A percentile compares a stretch with the other conserved stretches of the same genome.
These are phyloP conservation scores for Tichodroma muraria DNA, from an alignment of 2,113 vertebrate species.

Conservation along the genomic window DNA sequence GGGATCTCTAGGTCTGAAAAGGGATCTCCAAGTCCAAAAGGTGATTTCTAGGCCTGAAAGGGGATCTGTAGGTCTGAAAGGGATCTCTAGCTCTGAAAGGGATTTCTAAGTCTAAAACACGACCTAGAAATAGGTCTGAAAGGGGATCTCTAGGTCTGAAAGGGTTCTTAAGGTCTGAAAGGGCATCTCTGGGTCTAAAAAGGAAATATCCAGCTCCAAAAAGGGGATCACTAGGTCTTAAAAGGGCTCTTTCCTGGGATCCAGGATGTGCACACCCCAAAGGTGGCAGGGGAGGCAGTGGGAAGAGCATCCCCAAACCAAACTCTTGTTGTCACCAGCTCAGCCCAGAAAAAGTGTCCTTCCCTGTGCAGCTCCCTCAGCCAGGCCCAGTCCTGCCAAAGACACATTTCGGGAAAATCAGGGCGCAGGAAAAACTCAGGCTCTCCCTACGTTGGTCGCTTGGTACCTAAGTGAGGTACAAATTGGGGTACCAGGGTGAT, in stretches of 20 bases:
- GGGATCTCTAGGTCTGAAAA: background rate
- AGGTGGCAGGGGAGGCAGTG: background rate
- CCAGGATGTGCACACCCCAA: rapidly evolving
- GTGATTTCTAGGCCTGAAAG: background rate
- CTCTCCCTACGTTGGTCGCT: rapidly evolving
- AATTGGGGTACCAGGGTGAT: no score
- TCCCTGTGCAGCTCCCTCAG: rapidly evolving
- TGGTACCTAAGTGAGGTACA: background rate
- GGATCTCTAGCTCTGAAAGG: background rate
- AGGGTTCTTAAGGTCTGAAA: background rate
- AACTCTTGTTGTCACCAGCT: background rate
- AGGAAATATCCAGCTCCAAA: background rate
- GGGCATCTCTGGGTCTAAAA: background rate
- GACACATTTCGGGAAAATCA: background rate
- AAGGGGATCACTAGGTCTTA: background rate
- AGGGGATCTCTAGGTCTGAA: no score
- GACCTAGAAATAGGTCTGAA: no score
- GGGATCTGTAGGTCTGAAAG: no score
- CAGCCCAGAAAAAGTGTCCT: background rate
- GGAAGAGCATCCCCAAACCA: background rate
- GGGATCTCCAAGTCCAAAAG: background rate
- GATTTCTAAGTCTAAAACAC: no score
- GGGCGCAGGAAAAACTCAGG: background rate
- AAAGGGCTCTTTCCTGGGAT: background rate
- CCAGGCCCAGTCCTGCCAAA: no score